Percentiles rank a stretch among this genome's conserved stretches.
phyloP scores from a whole-genome alignment of 2,113 vertebrate species.

The Hirundichthys speculiger region DNA sequence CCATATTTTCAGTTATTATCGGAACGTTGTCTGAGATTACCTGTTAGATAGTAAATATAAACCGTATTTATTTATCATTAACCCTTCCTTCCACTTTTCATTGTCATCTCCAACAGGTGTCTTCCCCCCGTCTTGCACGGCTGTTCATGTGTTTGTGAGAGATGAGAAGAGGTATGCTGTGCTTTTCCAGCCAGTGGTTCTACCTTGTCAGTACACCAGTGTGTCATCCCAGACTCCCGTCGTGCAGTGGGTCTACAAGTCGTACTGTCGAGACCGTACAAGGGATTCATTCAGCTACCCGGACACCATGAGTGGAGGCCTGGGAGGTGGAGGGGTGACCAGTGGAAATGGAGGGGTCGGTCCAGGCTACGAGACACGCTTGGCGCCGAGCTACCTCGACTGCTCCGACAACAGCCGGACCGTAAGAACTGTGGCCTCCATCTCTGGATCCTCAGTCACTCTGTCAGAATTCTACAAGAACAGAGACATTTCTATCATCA shows the following conservation, averaged over 20 bases:
- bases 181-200: constrained; percentile 73
- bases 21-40: too few relatives aligned
- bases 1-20: constrained; percentile 19
- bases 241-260: constrained; percentile 78
- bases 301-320: constrained; percentile 41
- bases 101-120: constrained; percentile 50
- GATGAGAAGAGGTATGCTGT: constrained; percentile 65
- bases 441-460: constrained; percentile 68
- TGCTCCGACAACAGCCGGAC: constrained; percentile 73
- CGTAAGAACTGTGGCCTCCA: constrained; percentile 72
- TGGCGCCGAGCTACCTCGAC: constrained; percentile 62
- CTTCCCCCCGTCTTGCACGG: constrained; percentile 44
- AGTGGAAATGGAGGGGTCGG: constrained; percentile 9
- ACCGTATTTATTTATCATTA: background rate
- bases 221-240: constrained; percentile 70
- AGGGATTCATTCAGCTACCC: constrained; percentile 64
- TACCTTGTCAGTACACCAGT: constrained; percentile 75
- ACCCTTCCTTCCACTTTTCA: background rate
- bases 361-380: constrained; percentile 40
- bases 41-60: background rate
- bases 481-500: constrained; percentile 77
- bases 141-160: constrained; percentile 65
- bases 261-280: constrained; percentile 74
- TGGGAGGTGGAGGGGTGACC: constrained; percentile 44
- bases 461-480: constrained; percentile 77